Conservation (phyloP, 2,888 invertebrate genomes). For the Drosophila mimetica region DNA sequence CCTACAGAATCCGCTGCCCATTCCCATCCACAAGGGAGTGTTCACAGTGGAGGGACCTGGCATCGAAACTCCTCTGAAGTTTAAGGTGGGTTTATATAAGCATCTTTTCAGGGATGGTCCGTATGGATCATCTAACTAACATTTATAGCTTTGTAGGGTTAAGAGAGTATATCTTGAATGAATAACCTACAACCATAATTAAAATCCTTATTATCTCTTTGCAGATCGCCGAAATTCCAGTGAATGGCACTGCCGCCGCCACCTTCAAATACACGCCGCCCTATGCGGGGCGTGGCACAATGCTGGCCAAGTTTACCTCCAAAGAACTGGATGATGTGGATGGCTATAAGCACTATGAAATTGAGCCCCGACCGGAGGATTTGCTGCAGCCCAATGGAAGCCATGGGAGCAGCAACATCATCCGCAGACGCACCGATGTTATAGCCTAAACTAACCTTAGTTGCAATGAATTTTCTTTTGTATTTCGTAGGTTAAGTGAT, state of each 20-base stretch:
- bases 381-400: conserved; percentile 77
- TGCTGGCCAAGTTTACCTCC: conserved; percentile 94
- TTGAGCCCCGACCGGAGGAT: conserved; percentile 85
- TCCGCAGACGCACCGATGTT: conserved; percentile 82
- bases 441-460: conserved; percentile 62
- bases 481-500: conserved; percentile 32
- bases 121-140: background rate
- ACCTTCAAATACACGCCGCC: conserved; percentile 91
- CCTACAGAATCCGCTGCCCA: conserved; percentile 92
- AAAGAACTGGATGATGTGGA: conserved; percentile 96
- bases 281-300: conserved; percentile 91
- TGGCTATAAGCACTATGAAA: conserved; percentile 92
- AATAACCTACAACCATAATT: background rate
- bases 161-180: too few relatives aligned
- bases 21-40: conserved; percentile 90
- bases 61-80: conserved; percentile 89
- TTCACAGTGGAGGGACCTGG: conserved; percentile 94
- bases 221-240: conserved; percentile 84
- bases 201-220: background rate
- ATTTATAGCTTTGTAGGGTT: too few relatives aligned
- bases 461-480: conserved; percentile 7
- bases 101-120: background rate
- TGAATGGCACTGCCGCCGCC: conserved; percentile 89
- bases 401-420: conserved; percentile 73
- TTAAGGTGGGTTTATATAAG: conserved; percentile 85